Evolutionary conservation across 2,113 vertebrate species (phyloP).

Genomic region (Melanocharis versteri): DNA sequence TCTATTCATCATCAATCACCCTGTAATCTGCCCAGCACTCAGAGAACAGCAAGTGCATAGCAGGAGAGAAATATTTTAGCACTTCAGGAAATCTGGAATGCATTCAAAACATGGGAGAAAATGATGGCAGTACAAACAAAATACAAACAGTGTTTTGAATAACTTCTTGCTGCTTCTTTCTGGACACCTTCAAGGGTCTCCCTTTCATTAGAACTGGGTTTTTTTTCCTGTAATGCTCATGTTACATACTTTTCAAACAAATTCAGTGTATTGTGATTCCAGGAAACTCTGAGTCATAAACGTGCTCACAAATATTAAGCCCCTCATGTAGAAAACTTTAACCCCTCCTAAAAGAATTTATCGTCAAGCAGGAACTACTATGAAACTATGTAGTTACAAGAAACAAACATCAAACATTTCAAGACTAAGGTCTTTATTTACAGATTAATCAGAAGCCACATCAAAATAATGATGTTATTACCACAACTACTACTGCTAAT

Average conservation of each 20-base stretch:
- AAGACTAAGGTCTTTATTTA: not conserved
- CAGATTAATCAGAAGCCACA: not conserved
- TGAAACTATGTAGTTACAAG: not conserved
- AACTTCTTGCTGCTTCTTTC: not conserved
- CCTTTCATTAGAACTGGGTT: not conserved
- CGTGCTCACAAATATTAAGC: not conserved
- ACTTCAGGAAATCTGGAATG: not conserved
- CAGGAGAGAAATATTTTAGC: not conserved
- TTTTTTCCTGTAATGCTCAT: not conserved
- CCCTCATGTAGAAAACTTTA: not conserved
- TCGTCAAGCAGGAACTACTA: not conserved
- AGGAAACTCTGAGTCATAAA: slow-evolving; percentile 28
- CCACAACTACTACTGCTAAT: not conserved
- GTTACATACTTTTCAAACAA: not conserved
- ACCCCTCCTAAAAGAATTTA: not conserved
- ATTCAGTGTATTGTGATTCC: not conserved
- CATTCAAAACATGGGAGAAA: not conserved
- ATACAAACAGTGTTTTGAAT: not conserved
- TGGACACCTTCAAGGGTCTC: slow-evolving; percentile 2
- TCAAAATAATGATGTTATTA: not conserved
- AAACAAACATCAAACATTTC: not conserved
- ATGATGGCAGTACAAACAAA: not conserved
- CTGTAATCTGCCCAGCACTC: not conserved
- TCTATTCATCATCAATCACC: not conserved
- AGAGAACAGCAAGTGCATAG: not conserved